Conservation (phyloP, 2,888 invertebrate species). For the Melinaea marsaeus region DNA sequence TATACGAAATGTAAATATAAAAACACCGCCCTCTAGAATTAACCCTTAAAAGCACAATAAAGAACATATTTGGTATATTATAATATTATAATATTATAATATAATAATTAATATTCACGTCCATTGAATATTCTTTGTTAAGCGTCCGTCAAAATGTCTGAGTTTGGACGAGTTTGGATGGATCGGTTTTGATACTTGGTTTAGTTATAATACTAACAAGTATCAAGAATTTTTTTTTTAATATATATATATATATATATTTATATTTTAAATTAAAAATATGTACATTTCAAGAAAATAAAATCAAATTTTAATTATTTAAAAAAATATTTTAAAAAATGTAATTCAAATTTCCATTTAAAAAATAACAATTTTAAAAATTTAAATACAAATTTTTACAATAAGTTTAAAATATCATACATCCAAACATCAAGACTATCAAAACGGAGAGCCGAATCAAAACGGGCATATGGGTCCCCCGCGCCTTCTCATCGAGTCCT, state of each 20-base stretch:
- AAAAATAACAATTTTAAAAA: no score
- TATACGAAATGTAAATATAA: no score
- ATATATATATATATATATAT: no score
- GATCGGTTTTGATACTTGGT: conserved; percentile 38
- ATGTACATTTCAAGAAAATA: no score
- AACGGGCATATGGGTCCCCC: conserved; percentile 45
- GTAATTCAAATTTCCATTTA: no score
- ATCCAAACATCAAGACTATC: conserved; percentile 41
- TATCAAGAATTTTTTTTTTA: no score
- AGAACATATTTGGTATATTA: conserved; percentile 48
- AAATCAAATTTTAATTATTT: no score
- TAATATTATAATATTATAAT: no score
- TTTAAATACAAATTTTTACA: no score
- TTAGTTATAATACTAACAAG: no score
- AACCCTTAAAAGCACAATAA: conserved; percentile 39
- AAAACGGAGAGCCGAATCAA: conserved; percentile 16
- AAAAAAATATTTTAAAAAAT: no score
- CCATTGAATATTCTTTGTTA: conserved; percentile 63
- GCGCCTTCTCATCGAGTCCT: conserved; percentile 50
- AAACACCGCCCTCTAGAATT: conserved; percentile 20
- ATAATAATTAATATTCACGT: conserved; percentile 72
- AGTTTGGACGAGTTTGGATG: conserved; percentile 26
- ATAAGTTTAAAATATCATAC: background rate
- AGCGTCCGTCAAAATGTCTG: conserved; percentile 59
- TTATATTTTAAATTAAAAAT: no score